Conservation (phyloP, 2,113 vertebrate species). For the Ochotona curzoniae region DNA sequence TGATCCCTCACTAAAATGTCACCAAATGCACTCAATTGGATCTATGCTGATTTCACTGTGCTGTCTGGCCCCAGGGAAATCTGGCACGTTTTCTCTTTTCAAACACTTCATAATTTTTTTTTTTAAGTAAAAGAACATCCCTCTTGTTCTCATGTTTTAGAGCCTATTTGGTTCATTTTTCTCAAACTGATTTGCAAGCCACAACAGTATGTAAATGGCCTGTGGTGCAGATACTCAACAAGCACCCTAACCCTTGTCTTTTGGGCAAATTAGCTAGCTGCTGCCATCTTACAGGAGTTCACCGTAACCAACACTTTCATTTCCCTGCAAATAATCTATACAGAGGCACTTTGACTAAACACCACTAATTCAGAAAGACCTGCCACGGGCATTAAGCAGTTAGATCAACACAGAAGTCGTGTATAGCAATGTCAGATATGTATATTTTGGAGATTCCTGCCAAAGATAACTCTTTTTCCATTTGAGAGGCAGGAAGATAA, state of each 20-base stretch:
- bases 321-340: neutral
- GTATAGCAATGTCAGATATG: neutral
- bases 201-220: neutral
- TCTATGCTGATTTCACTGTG: constrained; percentile 4
- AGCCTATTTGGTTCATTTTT: neutral
- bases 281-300: neutral
- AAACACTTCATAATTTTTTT: neutral
- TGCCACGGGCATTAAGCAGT: neutral
- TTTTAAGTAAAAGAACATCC: neutral
- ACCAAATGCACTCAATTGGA: constrained; percentile 8
- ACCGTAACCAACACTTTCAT: constrained; percentile 11
- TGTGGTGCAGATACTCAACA: neutral
- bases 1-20: constrained; percentile 52
- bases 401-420: neutral
- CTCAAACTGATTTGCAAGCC: constrained; percentile 32
- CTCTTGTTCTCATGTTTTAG: neutral
- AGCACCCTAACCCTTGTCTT: neutral
- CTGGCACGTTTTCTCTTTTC: constrained; percentile 45
- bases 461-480: neutral
- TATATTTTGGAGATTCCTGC: neutral
- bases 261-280: constrained; percentile 7
- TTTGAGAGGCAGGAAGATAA: too few species aligned
- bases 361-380: neutral
- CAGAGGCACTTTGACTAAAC: neutral
- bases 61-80: neutral